Base-by-base conservation (phyloP, 2,888 invertebrate genomes). In the Erpobdella octoculata region DNA sequence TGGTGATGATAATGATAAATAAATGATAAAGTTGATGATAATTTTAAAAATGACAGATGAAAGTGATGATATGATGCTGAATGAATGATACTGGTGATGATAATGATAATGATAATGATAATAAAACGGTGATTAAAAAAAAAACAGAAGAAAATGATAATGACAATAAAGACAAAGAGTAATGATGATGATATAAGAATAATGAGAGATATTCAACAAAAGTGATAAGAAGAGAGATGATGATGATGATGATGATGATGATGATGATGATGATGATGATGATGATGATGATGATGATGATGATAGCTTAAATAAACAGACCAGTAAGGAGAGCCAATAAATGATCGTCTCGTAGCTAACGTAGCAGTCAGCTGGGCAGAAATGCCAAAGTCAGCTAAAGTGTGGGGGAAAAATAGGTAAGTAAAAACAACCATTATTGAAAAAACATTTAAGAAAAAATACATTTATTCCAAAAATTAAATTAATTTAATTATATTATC, bases 191-290 rank as follows among this genome's bases (percentile, higher is more conserved):
- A 9, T 58, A 9, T 58, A 58, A 53, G 3, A 2, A n/a, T 25
- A 21, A 2, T 3, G n/a, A 28, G 28, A 25, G 53, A 53, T 53
- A 31, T 28, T n/a, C 28, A n/a, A 12, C 28, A 58, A 12, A 31
- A 25, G 35, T 61, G 61, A 61, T 8, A 35, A 61, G 12, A 35
- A n/a, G 12, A 12, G 18, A 15, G 61, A 61, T 61, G 61, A 61
- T 28, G 61, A 61, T 28, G 61, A 61, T 28, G 61, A 15, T 12
- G 28, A 61, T 12, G 61, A 61, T 28, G 61, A 61, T 61, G 61
- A 61, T 61, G 61, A 61, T 61, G 61, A 61, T 61, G 61, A 61
- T n/a, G 36, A 65, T n/a, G 66, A 37, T 36, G 36, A 61, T 46
- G 46, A 18, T 15, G 15, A 46, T 46, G 46, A 46, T 15, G 46